A percentile compares a stretch with the other conserved stretches of the same genome.
These are phyloP conservation scores for Anthopleura xanthogrammica DNA, from an alignment of 92 coral and sea anemone genomes.

Conservation along the genomic window DNA sequence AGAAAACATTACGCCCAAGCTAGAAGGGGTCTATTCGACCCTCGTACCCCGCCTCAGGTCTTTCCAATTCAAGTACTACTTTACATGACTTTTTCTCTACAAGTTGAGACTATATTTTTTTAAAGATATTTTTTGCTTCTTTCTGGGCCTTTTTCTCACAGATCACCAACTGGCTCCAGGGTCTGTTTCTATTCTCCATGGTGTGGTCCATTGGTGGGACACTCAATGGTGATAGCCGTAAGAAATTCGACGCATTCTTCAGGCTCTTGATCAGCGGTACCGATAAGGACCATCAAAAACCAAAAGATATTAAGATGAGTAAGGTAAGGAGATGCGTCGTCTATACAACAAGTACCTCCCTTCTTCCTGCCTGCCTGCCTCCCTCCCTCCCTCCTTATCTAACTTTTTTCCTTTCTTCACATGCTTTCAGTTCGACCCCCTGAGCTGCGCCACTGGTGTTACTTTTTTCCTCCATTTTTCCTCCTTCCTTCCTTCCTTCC, in stretches of 20 bases:
- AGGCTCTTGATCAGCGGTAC: conserved; percentile 93
- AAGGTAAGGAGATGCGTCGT: conserved; percentile 49
- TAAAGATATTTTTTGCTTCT: background rate
- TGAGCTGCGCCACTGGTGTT: too few species aligned
- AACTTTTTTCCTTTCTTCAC: too few species aligned
- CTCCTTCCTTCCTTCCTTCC: background rate
- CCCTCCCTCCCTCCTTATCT: too few species aligned
- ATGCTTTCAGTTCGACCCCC: too few species aligned
- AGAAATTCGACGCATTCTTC: conserved; percentile 94
- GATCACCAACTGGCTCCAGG: conserved; percentile 92
- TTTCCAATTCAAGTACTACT: too few species aligned
- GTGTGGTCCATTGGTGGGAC: conserved; percentile 95
- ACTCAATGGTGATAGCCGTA: conserved; percentile 89
- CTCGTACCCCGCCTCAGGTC: too few species aligned
- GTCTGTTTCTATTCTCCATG: conserved; percentile 85
- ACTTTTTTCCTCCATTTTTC: background rate
- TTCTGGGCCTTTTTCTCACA: conserved; percentile 7
- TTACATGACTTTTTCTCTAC: too few species aligned
- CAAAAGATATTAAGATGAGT: conserved; percentile 87
- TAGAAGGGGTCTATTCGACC: too few species aligned
- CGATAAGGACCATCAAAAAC: conserved; percentile 96
- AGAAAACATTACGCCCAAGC: too few species aligned
- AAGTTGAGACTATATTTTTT: background rate
- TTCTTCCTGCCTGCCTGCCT: too few species aligned
- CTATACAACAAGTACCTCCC: background rate